Evolutionary conservation across 2,113 vertebrate genomes (phyloP).

Genomic region (Dicentrarchus labrax): DNA sequence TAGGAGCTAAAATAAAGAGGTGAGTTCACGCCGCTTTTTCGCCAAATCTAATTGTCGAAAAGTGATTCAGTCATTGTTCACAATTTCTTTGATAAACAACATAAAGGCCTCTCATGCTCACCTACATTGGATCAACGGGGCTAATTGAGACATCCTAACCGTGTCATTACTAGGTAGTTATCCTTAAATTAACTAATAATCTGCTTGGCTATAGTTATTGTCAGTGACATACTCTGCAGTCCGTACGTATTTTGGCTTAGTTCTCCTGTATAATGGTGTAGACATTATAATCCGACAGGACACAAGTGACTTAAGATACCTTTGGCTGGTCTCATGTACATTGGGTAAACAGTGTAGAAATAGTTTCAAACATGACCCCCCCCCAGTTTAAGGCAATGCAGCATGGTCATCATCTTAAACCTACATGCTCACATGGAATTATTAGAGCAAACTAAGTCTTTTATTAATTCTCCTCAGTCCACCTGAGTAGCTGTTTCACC

Average conservation of each 20-base stretch:
- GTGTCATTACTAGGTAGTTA: not conserved
- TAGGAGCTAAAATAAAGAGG: slow-evolving; percentile 70
- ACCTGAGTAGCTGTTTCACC: not conserved
- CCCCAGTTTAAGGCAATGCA: not conserved
- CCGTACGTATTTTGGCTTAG: not conserved
- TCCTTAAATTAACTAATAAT: too few relatives aligned
- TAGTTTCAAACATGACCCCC: not conserved
- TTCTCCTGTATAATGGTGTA: not conserved
- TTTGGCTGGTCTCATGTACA: not conserved
- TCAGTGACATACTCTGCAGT: not conserved
- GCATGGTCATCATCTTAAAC: too few relatives aligned
- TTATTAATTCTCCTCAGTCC: not conserved
- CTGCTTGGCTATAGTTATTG: not conserved
- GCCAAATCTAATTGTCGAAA: not conserved
- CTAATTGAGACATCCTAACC: slow-evolving; percentile 27
- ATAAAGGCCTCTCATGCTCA: not conserved
- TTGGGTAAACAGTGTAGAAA: not conserved
- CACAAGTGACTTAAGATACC: not conserved
- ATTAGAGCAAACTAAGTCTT: not conserved
- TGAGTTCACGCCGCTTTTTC: slow-evolving; percentile 51
- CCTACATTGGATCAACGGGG: not conserved
- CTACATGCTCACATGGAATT: not conserved
- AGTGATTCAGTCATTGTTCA: not conserved
- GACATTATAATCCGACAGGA: not conserved
- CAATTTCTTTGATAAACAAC: not conserved